Base-by-base conservation (phyloP, 2,113 vertebrate species). In the Rana temporaria region DNA sequence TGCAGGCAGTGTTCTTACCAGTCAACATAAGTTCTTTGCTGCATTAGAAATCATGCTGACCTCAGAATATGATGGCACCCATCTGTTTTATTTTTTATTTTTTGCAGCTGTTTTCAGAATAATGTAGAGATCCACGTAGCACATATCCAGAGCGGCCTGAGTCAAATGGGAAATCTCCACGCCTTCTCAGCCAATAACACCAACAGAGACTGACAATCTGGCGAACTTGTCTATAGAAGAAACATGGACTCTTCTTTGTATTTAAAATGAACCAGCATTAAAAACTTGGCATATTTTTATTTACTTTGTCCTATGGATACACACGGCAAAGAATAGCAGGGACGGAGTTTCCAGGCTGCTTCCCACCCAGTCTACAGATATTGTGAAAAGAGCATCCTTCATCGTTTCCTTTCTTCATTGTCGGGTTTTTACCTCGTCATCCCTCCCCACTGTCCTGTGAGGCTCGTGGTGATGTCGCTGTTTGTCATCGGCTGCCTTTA, bases 71-170 rank as follows among this genome's bases (percentile, higher is more conserved):
- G 59, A 62, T 22, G 38, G n/a, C 26, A 34, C 30, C 86, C 6
- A 81, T 85, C 69, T 84, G 84, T 84, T 52, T 72, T 84, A 66
- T 86, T 1, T 84, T 52, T 72, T 84, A 66, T 86, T 1, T 71
- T 67, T 76, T 84, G 0, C 76, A 99, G 98, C 87, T 98, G 98
- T 90, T 99, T 99, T 91, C 98, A 99, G 93, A 98, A 99, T 90
- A 99, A 99, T 0, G 98, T 99, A 7, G 98, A 99, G 92, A 98
- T 99, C 90, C 98, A 99, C 0, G 97, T 99, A 87, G 98, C 97
- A 87, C 98, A 99, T 88, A 99, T 99, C 90, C 98, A 99, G 92
- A 99, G 97, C 22, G 98, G 98, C 85, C 93, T 99, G 87, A 99
- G 97, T 91, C 98, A 98, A 90, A 98, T 99, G 93, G 98, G 98